Conservation (phyloP, 2,113 vertebrate genomes). For the Tragelaphus scriptus region DNA sequence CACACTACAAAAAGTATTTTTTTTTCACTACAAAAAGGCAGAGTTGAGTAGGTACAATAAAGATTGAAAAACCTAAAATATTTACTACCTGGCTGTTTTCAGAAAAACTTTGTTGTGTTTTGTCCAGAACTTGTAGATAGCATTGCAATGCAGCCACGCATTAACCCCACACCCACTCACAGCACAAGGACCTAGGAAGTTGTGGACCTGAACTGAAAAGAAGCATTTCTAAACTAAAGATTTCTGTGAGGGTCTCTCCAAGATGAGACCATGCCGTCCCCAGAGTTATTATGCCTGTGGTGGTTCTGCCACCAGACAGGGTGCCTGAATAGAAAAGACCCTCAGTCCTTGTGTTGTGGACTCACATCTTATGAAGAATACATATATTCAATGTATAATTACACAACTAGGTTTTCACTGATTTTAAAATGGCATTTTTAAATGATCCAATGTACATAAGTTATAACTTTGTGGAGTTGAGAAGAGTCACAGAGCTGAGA, state of each 20-base stretch:
- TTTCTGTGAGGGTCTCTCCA: neutral
- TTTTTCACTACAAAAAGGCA: neutral
- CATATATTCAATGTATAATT: neutral
- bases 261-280: neutral
- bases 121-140: neutral
- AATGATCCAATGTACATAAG: neutral
- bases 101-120: neutral
- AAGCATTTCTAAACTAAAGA: neutral
- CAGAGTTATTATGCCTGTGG: neutral
- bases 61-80: neutral
- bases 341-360: neutral
- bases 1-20: neutral
- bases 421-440: neutral
- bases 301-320: neutral
- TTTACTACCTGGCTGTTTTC: neutral
- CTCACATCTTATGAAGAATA: neutral
- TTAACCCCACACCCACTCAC: rapidly evolving
- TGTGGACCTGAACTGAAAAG: neutral
- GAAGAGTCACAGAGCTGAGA: neutral
- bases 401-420: neutral
- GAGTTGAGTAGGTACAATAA: neutral
- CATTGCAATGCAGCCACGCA: neutral
- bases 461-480: neutral
- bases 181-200: neutral
- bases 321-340: neutral